phyloP scores from a whole-genome alignment of 2,113 vertebrate genomes.

The Corythornis vintsioides region DNA sequence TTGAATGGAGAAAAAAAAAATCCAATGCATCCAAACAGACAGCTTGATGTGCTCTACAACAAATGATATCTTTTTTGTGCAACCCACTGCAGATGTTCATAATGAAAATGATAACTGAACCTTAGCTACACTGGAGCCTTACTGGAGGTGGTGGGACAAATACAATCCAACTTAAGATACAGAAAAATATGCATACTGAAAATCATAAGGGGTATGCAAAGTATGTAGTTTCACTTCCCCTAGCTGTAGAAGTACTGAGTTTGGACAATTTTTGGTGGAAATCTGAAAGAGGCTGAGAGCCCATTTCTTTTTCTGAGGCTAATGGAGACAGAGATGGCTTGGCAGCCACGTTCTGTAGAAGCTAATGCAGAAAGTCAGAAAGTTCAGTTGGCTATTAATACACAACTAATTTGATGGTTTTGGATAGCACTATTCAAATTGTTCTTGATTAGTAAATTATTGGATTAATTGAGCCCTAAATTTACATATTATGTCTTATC shows the following conservation, averaged over 20 bases:
- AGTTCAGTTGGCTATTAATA: background rate
- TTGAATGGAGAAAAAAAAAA: background rate
- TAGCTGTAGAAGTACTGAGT: rapidly evolving
- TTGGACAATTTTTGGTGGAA: background rate
- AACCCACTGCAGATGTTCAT: background rate
- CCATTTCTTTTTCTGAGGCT: background rate
- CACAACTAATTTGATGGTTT: background rate
- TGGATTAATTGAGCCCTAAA: background rate
- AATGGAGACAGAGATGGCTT: background rate
- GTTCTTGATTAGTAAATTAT: background rate
- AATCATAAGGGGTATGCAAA: background rate
- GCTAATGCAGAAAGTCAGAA: background rate
- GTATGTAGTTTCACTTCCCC: background rate
- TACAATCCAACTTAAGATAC: too few species aligned
- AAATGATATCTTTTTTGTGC: background rate
- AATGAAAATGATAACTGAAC: background rate
- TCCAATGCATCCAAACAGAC: background rate
- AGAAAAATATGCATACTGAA: background rate
- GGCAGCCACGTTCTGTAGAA: background rate
- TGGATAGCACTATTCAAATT: background rate
- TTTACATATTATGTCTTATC: background rate
- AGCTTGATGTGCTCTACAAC: background rate
- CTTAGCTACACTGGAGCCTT: background rate
- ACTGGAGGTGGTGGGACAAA: background rate
- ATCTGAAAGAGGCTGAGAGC: background rate